These are phyloP conservation scores for Microplitis demolitor DNA, from an alignment of 1,140 invertebrate genomes.

Conservation along the genomic window DNA sequence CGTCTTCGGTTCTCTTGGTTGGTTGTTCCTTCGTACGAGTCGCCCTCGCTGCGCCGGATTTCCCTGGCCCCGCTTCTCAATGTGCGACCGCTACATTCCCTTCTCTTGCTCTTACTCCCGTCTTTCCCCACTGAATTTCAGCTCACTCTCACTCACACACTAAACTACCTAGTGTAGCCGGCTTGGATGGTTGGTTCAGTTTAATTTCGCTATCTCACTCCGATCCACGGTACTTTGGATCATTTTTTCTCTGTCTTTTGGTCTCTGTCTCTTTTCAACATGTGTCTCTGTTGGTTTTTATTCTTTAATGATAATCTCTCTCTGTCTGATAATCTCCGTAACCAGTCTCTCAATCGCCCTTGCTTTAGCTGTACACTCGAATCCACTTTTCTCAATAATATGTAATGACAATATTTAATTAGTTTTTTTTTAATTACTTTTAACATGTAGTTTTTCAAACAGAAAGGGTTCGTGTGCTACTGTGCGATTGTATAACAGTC, in stretches of 20 bases:
- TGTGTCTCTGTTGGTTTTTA: background rate
- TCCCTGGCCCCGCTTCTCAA: background rate
- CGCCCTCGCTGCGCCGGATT: constrained; percentile 6
- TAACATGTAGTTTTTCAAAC: too few species aligned
- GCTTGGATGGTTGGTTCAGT: too few species aligned
- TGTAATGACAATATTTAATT: too few species aligned
- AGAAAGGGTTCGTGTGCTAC: background rate
- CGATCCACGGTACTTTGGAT: background rate
- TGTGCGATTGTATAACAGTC: constrained; percentile 33
- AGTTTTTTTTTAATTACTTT: too few species aligned
- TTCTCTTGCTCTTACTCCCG: background rate
- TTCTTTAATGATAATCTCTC: background rate
- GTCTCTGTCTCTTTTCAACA: background rate
- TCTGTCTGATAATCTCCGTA: background rate
- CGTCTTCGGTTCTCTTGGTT: background rate
- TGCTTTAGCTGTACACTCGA: background rate
- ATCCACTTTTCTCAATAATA: background rate
- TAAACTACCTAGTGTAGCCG: too few species aligned
- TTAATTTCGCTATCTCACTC: too few species aligned
- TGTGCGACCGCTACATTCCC: too few species aligned
- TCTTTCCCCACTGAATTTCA: background rate
- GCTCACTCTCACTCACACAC: background rate
- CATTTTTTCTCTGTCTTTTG: background rate
- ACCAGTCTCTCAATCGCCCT: constrained; percentile 1
- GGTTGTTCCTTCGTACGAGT: background rate